Base-by-base conservation (phyloP, 1,140 invertebrate genomes). In the Coboldia fuscipes region DNA sequence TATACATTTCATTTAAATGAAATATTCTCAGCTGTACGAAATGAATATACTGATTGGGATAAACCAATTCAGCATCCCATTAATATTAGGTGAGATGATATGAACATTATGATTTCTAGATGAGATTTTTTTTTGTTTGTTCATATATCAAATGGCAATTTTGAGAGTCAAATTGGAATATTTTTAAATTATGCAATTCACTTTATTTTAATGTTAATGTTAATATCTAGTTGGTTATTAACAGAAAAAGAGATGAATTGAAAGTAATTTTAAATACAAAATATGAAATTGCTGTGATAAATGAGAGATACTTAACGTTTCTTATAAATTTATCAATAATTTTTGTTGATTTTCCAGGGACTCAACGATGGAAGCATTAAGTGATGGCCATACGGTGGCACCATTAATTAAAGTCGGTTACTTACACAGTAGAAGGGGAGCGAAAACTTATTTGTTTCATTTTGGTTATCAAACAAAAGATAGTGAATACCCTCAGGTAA, bases 41-140 rank as follows among this genome's bases (percentile, higher is more conserved):
- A 92, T 59, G 83, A 92, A 53, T 94, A 94, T 57, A 88, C 82
- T 21, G 81, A 89, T 54, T 89, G 84, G 84, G 75, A 80, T 48
- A 75, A 82, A 43, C 73, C 79, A 4, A 81, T 78, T 18, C 68
- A 78, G 34, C 79, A 86, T 48, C 80, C 82, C 0, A 76, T 83
- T 46, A 79, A 78, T 50, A 60, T 61, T 8, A 29, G 27, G 27
- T 29, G 14, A 29, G 27, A 10, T 29, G 8, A n/a, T 29, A 10
- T 29, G 7, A 24, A 24, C 7, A 8, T 24, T 24, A 8, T 24
- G 7, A 8, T 24, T 7, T 24, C 7, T n/a, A 24, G 23, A 7
- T 24, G 7, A 8, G 23, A n/a, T 24, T n/a, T 24, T 24, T 8
- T n/a, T n/a, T n/a, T n/a, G n/a, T n/a, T n/a, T n/a, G n/a, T n/a